Evolutionary conservation across 1,140 invertebrate genomes (phyloP).

Genomic region (Diuraphis noxia): DNA sequence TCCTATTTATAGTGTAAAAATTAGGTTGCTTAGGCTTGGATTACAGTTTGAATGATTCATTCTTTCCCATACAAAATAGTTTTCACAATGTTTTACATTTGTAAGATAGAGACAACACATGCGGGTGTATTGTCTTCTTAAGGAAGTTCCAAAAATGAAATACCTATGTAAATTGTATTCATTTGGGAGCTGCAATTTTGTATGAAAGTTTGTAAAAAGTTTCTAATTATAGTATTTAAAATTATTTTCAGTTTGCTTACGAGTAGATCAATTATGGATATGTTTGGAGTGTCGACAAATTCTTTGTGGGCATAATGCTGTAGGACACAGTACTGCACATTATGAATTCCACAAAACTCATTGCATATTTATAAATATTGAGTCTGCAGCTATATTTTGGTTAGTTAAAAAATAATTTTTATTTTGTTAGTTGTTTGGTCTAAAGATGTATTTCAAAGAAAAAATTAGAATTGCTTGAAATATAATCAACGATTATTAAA

Average conservation of each 20-base stretch:
- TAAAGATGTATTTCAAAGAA: slow-evolving; percentile 24
- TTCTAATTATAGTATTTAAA: not conserved
- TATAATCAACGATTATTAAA: too few relatives aligned
- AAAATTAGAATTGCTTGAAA: not conserved
- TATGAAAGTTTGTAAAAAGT: not conserved
- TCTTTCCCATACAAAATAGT: too few relatives aligned
- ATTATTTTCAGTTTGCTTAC: slow-evolving; percentile 67
- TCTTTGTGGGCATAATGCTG: slow-evolving; percentile 78
- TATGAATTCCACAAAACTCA: slow-evolving; percentile 68
- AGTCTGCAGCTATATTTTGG: slow-evolving; percentile 43
- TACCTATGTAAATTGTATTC: not conserved
- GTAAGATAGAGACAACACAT: too few relatives aligned
- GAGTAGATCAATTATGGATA: slow-evolving; percentile 73
- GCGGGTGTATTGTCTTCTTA: too few relatives aligned
- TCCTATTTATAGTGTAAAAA: too few relatives aligned
- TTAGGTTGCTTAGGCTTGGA: too few relatives aligned
- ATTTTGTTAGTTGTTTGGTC: not conserved
- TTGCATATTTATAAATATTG: slow-evolving; percentile 51
- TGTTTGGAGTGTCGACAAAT: slow-evolving; percentile 75
- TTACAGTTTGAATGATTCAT: too few relatives aligned
- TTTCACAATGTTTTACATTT: too few relatives aligned
- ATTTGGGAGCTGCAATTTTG: not conserved
- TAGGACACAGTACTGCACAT: slow-evolving; percentile 76
- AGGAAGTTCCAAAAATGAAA: not conserved
- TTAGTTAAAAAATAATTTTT: not conserved